Evolutionary conservation across 2,888 invertebrate species (phyloP).

Genomic region (Arctia plantaginis): DNA sequence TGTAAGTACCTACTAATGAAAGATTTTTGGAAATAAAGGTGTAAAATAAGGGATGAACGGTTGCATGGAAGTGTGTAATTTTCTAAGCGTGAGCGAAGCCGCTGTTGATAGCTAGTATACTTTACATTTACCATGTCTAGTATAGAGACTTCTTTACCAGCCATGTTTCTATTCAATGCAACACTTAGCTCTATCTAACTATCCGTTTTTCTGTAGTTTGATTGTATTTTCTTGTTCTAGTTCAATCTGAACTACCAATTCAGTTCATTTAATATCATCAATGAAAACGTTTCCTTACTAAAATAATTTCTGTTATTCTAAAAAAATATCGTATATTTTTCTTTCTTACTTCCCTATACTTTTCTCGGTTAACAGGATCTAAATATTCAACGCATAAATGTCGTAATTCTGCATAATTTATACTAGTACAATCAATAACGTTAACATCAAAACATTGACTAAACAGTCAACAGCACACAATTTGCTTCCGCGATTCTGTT

Average conservation of each 20-base stretch:
- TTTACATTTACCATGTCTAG: no score
- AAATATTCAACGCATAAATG: constrained; percentile 20
- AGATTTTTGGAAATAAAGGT: no score
- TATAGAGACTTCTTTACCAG: no score
- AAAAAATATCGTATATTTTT: neutral
- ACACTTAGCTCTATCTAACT: neutral
- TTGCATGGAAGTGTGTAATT: no score
- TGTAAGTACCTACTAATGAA: no score
- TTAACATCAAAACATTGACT: constrained; percentile 45
- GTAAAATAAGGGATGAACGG: no score
- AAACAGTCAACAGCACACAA: constrained; percentile 6
- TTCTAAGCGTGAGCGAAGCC: no score
- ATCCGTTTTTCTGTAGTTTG: neutral
- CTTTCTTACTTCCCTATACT: neutral
- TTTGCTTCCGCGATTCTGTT: constrained; percentile 24
- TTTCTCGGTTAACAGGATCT: neutral
- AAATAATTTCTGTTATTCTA: neutral
- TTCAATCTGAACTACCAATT: neutral
- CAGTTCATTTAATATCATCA: neutral
- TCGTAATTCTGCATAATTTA: constrained; percentile 35
- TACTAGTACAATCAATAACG: constrained; percentile 36
- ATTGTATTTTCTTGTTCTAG: neutral
- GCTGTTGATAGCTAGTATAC: no score
- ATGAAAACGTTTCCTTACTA: neutral
- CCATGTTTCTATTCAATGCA: no score